A percentile compares a stretch with the other conserved stretches of the same genome.
These are phyloP conservation scores for Alectura lathami DNA, from an alignment of 2,113 vertebrate species.

Conservation along the genomic window DNA sequence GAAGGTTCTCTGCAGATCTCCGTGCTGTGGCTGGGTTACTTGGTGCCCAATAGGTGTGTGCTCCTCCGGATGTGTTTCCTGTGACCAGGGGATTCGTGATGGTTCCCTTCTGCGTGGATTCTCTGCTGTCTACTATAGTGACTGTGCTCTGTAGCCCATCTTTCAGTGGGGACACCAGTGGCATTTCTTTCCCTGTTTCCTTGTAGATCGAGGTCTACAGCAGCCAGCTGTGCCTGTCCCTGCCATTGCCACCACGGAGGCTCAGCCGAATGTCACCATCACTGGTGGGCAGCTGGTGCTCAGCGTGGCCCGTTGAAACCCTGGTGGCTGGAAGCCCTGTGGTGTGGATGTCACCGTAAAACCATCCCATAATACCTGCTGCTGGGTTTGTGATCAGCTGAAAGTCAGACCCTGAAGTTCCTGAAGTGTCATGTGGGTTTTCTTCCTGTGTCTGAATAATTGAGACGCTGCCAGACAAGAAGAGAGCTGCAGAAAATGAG, in stretches of 20 bases:
- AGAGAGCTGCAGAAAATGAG: slow-evolving; percentile 39
- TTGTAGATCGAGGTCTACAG: fast-evolving
- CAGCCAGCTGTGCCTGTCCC: background rate
- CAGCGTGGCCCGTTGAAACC: fast-evolving
- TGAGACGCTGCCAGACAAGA: slow-evolving; percentile 65
- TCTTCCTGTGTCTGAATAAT: slow-evolving; percentile 49
- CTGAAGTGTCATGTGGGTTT: background rate
- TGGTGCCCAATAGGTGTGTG: background rate
- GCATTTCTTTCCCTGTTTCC: fast-evolving
- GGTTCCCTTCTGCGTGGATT: background rate
- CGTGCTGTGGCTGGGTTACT: background rate
- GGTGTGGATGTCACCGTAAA: background rate
- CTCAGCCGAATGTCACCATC: background rate
- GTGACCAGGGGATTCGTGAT: fast-evolving
- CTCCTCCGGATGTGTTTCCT: background rate
- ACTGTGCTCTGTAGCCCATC: background rate
- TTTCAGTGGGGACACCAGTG: background rate
- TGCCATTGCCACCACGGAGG: background rate
- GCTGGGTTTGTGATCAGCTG: fast-evolving
- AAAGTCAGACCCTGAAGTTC: background rate
- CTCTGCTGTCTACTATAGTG: background rate
- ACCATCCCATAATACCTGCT: background rate
- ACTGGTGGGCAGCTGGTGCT: background rate
- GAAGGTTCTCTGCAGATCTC: background rate
- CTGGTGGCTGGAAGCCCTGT: fast-evolving